Percentiles rank a stretch among this genome's conserved stretches.
Conservation (phyloP, 2,113 vertebrate genomes). For the Pseudorhombus dupliciocellatus region DNA sequence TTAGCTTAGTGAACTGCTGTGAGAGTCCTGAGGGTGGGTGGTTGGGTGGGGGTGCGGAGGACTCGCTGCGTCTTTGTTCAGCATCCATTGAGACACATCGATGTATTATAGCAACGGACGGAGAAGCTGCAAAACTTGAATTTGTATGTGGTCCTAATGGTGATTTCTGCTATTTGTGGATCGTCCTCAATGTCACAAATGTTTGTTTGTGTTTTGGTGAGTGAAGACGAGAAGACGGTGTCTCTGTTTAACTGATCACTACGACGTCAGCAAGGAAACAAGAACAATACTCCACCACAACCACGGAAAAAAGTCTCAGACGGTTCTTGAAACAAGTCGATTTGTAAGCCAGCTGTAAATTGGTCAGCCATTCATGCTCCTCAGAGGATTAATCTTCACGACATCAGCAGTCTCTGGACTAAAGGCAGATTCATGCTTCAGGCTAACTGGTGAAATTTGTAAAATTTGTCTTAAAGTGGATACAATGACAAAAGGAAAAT, state of each 20-base stretch:
- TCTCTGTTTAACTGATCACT: not conserved
- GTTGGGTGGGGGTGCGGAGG: constrained; percentile 24
- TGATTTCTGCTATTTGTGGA: constrained; percentile 1
- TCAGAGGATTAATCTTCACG: not conserved
- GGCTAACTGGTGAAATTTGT: too few species aligned
- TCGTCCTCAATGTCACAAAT: not conserved
- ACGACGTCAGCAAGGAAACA: not conserved
- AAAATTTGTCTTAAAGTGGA: too few species aligned
- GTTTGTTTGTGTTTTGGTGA: not conserved
- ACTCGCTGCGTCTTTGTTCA: constrained; percentile 69
- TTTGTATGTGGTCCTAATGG: constrained; percentile 19
- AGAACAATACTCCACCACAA: not conserved
- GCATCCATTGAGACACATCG: constrained; percentile 34
- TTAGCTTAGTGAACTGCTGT: constrained; percentile 61
- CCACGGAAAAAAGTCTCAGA: too few species aligned
- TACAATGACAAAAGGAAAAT: too few species aligned
- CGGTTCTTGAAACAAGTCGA: too few species aligned
- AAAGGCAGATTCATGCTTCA: too few species aligned
- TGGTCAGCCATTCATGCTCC: not conserved
- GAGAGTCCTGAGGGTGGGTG: constrained; percentile 35
- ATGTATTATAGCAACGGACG: constrained; percentile 19
- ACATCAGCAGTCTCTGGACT: not conserved
- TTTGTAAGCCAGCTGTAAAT: too few species aligned
- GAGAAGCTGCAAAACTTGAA: constrained; percentile 6
- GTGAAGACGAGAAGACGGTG: too few species aligned